Base-by-base conservation (phyloP, 2,113 vertebrate species). In the Perccottus glenii region DNA sequence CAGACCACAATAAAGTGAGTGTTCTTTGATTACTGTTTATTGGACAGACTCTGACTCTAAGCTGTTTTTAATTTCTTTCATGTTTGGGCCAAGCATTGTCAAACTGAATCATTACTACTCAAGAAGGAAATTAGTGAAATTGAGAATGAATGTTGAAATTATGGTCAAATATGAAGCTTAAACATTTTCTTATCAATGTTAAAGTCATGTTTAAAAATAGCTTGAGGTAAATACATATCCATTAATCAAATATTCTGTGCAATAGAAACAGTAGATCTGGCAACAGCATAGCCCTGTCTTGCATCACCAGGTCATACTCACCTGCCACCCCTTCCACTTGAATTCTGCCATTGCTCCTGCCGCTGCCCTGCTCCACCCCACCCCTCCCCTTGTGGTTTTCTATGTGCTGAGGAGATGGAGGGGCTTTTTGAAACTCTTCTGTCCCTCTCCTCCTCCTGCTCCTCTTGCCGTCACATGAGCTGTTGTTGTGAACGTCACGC, bases 351-450 rank as follows among this genome's bases (percentile, higher is more conserved):
- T 64, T 48, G 46, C 8, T 75, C 55, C 9, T 19, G 2, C 64
- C 67, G 11, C 60, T 46, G 55, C 67, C 55, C 27, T 32, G 15
- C 53, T 33, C 52, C 11, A 9, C 35, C 11, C 19, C 36, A 27
- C 40, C 36, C 45, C 15, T 60, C 65, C 70, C 58, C 73, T 35
- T 85, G 86, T 88, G 83, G 81, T 84, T 47, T 85, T 63, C 51
- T 80, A 16, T 86, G 86, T 88, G 79, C 74, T 68, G 77, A 79
- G 78, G 84, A 85, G 74, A 79, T 61, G 52, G 72, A 64, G 67
- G 78, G 53, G 60, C 63, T 70, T 77, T 63, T 50, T 14, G 56
- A 38, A 46, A 53, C 38, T 46, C 66, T 65, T 53, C 52, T 55
- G 52, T n/a, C 61, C 78, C 73, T 78, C 56, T 82, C 75, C 74